Evolutionary conservation across 1,140 invertebrate genomes (phyloP).

Genomic region (Calosoma granatense): DNA sequence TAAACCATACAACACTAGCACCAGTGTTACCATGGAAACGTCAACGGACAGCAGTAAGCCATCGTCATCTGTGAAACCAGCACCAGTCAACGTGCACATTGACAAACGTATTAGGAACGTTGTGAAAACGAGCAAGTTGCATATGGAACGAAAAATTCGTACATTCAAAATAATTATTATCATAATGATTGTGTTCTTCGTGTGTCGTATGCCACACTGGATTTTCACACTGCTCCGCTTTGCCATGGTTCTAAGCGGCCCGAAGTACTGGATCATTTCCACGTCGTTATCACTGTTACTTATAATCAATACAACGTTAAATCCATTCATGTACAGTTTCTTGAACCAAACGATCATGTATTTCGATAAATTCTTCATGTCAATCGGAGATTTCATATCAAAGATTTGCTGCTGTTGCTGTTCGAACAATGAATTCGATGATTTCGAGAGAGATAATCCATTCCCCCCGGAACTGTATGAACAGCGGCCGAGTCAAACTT

Average conservation of each 20-base stretch:
- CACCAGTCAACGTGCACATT: conserved; percentile 12
- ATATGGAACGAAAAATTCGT: conserved; percentile 37
- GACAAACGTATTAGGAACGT: background rate
- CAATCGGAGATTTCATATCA: conserved; percentile 19
- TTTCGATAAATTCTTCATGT: conserved; percentile 10
- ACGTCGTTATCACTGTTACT: conserved; percentile 37
- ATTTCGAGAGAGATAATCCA: conserved; percentile 28
- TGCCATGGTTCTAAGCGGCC: conserved; percentile 25
- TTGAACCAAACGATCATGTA: conserved; percentile 36
- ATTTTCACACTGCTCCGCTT: conserved; percentile 37
- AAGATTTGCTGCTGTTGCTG: conserved; percentile 28
- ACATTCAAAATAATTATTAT: conserved; percentile 43
- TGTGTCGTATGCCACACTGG: conserved; percentile 42
- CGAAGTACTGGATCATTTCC: conserved; percentile 36
- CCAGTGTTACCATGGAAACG: conserved; percentile 18
- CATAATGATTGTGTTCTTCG: conserved; percentile 40
- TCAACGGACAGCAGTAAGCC: conserved; percentile 1
- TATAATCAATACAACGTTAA: conserved; percentile 39
- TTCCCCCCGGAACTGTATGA: conserved; percentile 13
- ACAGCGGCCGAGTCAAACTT: background rate
- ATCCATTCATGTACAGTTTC: conserved; percentile 47
- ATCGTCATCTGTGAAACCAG: conserved; percentile 15
- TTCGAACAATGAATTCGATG: conserved; percentile 27
- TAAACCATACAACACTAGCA: conserved; percentile 16
- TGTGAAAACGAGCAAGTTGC: conserved; percentile 18